Base-by-base conservation (phyloP, 2,797 vertebrate species). In the Etheostoma nigrum region DNA sequence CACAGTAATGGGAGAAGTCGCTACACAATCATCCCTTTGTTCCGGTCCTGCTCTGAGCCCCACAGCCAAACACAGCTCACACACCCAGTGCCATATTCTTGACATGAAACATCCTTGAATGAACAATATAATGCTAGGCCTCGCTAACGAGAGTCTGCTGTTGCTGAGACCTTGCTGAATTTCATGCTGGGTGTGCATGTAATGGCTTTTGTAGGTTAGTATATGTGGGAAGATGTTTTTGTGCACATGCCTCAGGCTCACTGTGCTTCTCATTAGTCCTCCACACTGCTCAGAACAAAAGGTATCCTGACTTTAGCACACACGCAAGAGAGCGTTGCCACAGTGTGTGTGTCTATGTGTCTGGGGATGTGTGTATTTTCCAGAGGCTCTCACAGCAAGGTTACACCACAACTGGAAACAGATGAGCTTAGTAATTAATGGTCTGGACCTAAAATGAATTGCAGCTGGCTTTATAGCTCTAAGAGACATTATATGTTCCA, bases 21-120 rank as follows among this genome's bases (percentile, higher is more conserved):
- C 74, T 57, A 63, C 80, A 94, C 94, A 94, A 92, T 92, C 74
- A 71, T 40, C n/a, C 73, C 91, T 92, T 95, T 94, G 89, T 94
- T 79, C 86, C 45, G 74, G 79, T 86, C 77, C 84, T 83, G 75
- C 67, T 65, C 76, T 72, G 72, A 67, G 67, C 52, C 59, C 66
- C 60, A 58, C 49, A 51, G 65, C 70, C 36, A 76, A 65, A 52
- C 30, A 25, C 52, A 58, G 11, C 47, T 16, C 67, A n/a, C 44
- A 52, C 21, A 76, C 59, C 45, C 47, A 36, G 33, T 7, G 54
- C 49, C 61, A 53, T 60, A 54, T 70, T 64, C 58, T 7, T 68
- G 44, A 58, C 57, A 42, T 57, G 70, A 74, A 72, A 71, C 18
- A 79, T 12, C 44, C 67, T 67, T 66, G 62, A 78, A 76, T 74